Base-by-base conservation (phyloP, 1,140 invertebrate species). In the Danaus melanippus region DNA sequence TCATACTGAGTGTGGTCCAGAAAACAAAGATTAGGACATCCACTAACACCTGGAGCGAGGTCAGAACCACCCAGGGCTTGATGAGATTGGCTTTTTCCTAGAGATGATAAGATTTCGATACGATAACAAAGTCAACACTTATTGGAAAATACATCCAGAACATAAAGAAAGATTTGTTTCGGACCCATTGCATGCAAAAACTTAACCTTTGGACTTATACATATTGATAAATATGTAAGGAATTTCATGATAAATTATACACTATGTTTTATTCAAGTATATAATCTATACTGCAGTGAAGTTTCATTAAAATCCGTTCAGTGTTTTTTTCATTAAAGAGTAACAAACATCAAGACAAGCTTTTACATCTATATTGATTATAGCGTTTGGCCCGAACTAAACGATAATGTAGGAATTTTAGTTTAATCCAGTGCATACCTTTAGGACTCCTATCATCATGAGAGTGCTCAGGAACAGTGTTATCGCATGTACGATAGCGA, bases 31-130 rank as follows among this genome's bases (percentile, higher is more conserved):
- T 55, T 0, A 82, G 53, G 1, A 76, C 46, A 1, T 67, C 71
- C 2, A 65, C 49, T 10, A 56, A 58, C 45, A 83, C 64, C 21
- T 78, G 76, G 0, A 81, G 45, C 0, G 79, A 76, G 0, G 67
- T 76, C 79, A 79, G 81, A n/a, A 83, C 55, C 8, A 83, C 45
- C 79, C 79, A 85, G 0, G 77, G 82, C 42, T 66, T 66, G 21
- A 85, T 74, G 7, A 82, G 58, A 3, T 51, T 39, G 0, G 63
- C 15, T 47, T 73, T 73, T 42, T 83, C 79, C 82, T 85, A 59
- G 8, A 76, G 67, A 48, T 32, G 2, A 32, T 32, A 32, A 32
- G 2, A 32, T 32, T 32, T 32, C 21, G 4, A 32, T 32, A 8
- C 21, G 6, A 32, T 32, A 32, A 32, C 21, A 32, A 32, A 7